Evolutionary conservation across 1,140 invertebrate genomes (phyloP), one percentile per base, ranked within the genome.

Genomic region (Teleopsis dalmanni): DNA sequence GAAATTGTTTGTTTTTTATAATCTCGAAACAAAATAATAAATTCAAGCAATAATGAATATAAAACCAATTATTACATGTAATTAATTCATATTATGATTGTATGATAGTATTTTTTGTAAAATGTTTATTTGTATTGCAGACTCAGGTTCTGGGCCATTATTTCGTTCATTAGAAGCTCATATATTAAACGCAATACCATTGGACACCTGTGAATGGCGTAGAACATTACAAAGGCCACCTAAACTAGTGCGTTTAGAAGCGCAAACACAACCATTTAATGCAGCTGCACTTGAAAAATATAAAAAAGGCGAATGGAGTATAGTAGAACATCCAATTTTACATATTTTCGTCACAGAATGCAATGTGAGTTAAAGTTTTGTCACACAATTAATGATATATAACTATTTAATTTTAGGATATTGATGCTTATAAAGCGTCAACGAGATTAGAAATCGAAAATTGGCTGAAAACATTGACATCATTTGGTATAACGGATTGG

Each of bases 341-440:
- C 91, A 98, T 72, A 91, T 91, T 44, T 98, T 87, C 73, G 95
- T 92, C 84, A 94, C 87, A 34, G 92, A 95, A 72, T 95, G 92
- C 75, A 79, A 81, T 56, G 89, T 92, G 78, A 79, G 80, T 52
- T 27, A n/a, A 16, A 22, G 26, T 0, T 45, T 33, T 23, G 3
- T 42, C 11, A n/a, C 22, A 42, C 9, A 41, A 38, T 38, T 19
- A 21, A 35, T 31, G 27, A 26, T 27, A 29, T 11, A 41, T 41
- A 6, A 26, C 16, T 49, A 25, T 18, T 27, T 25, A n/a, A 51
- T 76, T 76, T 31, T 55, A 95, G 91, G 93, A 96, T 78, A 73
- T 94, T 52, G 93, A 97, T 70, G 76, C 81, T 27, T 96, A 96
- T 64, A 95, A 95, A 75, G 77, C 80, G 41, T 82, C 75, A 42